Conservation (phyloP, 2,113 vertebrate species). For the Pelecanus crispus region DNA sequence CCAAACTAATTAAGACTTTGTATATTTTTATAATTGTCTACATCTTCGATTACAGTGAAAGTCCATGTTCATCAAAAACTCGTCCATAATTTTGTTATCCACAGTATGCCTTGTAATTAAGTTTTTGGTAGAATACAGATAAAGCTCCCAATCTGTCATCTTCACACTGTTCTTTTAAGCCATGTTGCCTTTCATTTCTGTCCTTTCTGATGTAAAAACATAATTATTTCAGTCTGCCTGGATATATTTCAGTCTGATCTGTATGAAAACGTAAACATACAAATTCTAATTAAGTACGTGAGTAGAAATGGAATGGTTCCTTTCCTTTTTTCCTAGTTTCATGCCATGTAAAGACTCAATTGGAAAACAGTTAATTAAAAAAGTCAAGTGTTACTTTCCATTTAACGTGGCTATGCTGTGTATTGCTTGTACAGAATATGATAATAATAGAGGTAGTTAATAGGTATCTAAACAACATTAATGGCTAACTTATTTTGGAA, state of each 20-base stretch:
- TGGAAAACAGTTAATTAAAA: background rate
- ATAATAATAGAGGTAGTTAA: conserved; percentile 18
- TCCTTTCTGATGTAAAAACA: background rate
- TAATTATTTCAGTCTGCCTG: background rate
- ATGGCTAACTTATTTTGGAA: conserved; percentile 48
- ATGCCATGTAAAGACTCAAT: background rate
- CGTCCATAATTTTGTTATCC: background rate
- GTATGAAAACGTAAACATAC: background rate
- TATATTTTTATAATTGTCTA: background rate
- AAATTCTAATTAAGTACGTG: background rate
- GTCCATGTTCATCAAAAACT: background rate
- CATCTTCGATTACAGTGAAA: background rate
- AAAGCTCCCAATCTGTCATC: background rate
- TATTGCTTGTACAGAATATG: conserved; percentile 10
- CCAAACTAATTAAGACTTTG: background rate
- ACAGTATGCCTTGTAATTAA: background rate
- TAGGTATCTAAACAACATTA: conserved; percentile 17
- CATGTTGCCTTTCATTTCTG: background rate
- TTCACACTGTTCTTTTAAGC: background rate
- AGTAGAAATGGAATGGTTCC: background rate
- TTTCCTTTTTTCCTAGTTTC: background rate
- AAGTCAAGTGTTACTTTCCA: background rate
- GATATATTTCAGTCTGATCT: background rate
- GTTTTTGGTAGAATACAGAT: background rate
- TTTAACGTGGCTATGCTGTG: background rate